These are phyloP conservation scores for Nannobrachium achirus DNA, from an alignment of 2,113 vertebrate genomes.

Conservation along the genomic window DNA sequence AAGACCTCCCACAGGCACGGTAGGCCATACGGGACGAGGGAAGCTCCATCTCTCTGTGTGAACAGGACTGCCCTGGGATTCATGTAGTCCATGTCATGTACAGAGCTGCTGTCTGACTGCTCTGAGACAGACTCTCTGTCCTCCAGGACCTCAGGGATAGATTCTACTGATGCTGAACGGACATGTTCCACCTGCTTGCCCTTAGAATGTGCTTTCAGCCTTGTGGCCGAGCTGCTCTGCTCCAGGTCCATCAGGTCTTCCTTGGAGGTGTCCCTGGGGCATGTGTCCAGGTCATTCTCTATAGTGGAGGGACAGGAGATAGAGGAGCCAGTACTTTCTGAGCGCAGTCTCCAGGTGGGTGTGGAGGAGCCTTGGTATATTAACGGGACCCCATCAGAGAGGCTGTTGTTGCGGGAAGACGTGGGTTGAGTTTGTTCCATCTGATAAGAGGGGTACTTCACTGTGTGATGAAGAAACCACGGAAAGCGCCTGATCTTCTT, in stretches of 20 bases:
- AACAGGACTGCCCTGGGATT: constrained; percentile 96
- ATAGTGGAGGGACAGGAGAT: constrained; percentile 86
- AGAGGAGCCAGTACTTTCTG: constrained; percentile 85
- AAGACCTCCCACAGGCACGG: constrained; percentile 96
- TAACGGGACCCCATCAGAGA: constrained; percentile 87
- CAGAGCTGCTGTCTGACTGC: constrained; percentile 87
- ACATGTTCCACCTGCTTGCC: constrained; percentile 76
- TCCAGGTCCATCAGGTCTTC: constrained; percentile 95
- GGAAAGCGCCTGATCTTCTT: constrained; percentile 97
- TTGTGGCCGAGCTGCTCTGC: constrained; percentile 76
- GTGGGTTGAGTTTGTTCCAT: constrained; percentile 66
- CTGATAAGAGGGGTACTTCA: constrained; percentile 65
- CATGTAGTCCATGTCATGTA: constrained; percentile 98
- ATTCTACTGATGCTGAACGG: constrained; percentile 91
- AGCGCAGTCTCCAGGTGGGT: constrained; percentile 67
- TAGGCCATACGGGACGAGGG: constrained; percentile 94
- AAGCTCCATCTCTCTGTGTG: constrained; percentile 92
- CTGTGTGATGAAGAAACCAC: constrained; percentile 78
- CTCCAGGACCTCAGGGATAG: constrained; percentile 95
- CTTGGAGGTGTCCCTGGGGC: constrained; percentile 91
- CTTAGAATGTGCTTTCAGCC: constrained; percentile 80
- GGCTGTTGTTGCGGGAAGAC: constrained; percentile 77
- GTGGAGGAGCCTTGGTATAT: constrained; percentile 77
- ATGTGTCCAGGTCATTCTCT: constrained; percentile 90
- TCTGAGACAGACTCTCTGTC: constrained; percentile 87